phyloP scores from a whole-genome alignment of 2,797 vertebrate genomes.

The Acropternis orthonyx region DNA sequence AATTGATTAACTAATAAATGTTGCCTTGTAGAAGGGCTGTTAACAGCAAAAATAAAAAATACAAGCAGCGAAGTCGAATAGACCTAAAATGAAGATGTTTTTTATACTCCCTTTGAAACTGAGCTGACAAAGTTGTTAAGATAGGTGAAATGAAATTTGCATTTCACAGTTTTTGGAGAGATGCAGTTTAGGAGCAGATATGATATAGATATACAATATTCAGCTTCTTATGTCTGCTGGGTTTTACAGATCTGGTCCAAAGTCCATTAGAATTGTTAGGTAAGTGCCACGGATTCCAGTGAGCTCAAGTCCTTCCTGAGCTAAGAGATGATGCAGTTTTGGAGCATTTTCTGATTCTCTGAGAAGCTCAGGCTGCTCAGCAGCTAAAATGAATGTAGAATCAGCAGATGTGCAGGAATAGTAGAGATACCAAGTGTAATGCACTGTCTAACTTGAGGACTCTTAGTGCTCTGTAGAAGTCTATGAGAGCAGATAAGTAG shows the following conservation, averaged over 20 bases:
- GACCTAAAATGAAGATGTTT: not conserved
- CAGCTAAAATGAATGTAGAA: not conserved
- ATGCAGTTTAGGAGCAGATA: not conserved
- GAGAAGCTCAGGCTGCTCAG: not conserved
- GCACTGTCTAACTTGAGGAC: not conserved
- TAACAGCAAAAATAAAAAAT: not conserved
- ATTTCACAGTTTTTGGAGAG: not conserved
- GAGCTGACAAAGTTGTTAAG: not conserved
- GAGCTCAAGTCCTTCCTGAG: not conserved
- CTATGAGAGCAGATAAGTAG: not conserved
- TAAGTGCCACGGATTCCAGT: not conserved
- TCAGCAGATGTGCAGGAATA: not conserved
- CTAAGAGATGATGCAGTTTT: not conserved
- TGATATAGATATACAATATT: not conserved
- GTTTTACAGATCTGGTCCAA: not conserved
- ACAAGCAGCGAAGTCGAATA: not conserved
- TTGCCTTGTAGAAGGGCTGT: not conserved
- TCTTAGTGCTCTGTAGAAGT: not conserved
- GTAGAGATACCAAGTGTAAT: not conserved
- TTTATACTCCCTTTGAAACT: not conserved
- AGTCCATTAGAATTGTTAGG: not conserved
- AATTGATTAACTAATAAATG: not conserved
- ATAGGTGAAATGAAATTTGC: not conserved
- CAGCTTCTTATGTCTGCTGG: not conserved
- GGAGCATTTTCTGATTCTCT: not conserved